Percentiles rank a stretch among this genome's conserved stretches.
These are phyloP conservation scores for Dolomedes plantarius DNA, from an alignment of 2,888 invertebrate genomes.

Conservation along the genomic window DNA sequence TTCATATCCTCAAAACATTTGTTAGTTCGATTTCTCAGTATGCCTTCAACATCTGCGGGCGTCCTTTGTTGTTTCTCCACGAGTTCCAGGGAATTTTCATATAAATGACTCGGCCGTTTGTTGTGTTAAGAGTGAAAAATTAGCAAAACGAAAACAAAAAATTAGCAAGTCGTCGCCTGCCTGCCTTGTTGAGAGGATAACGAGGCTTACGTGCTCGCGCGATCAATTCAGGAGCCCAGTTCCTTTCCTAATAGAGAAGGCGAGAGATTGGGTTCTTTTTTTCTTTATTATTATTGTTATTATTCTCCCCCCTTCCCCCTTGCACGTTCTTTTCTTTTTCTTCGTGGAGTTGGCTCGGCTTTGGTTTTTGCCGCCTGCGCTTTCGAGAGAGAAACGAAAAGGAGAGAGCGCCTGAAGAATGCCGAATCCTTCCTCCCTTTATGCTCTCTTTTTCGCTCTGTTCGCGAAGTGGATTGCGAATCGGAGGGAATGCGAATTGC, in stretches of 20 bases:
- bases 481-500: neutral
- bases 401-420: constrained; percentile 17
- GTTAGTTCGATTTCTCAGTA: neutral
- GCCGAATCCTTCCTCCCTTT: constrained; percentile 15
- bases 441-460: neutral
- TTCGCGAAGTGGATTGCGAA: constrained; percentile 1
- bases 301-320: neutral
- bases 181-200: constrained; percentile 1
- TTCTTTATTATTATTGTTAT: too few relatives aligned
- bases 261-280: neutral
- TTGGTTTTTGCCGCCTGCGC: constrained; percentile 9
- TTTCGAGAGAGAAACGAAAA: neutral
- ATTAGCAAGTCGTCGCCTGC: neutral
- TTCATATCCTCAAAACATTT: too few relatives aligned
- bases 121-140: too few relatives aligned
- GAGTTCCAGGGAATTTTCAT: neutral
- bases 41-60: neutral
- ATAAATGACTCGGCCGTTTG: neutral
- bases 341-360: neutral
- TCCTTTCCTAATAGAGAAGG: constrained; percentile 12
- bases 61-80: neutral
- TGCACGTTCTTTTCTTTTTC: neutral
- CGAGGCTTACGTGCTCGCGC: neutral
- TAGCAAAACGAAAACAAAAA: neutral
- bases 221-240: neutral